Conservation (phyloP, 1,140 invertebrate species). For the Temnothorax longispinosus region DNA sequence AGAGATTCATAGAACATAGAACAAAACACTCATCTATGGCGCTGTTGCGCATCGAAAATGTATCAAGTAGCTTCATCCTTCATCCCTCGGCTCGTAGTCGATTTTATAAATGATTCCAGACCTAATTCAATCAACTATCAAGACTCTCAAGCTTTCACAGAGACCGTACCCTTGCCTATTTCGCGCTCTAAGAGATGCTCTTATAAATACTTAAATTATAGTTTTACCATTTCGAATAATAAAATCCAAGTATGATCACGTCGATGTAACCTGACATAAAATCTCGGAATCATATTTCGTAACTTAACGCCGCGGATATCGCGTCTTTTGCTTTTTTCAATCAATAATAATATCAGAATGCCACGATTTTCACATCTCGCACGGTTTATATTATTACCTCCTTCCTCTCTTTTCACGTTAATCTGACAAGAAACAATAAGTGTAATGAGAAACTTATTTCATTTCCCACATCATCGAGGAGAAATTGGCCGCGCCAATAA, state of each 20-base stretch:
- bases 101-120: conserved; percentile 47
- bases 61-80: not conserved
- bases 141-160: not conserved
- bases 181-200: not conserved
- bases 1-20: conserved; percentile 40
- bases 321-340: not conserved
- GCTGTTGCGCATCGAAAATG: conserved; percentile 44
- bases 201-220: not conserved
- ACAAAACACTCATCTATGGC: conserved; percentile 45
- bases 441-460: conserved; percentile 4
- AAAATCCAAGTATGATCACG: not conserved
- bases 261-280: not conserved
- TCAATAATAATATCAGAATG: not conserved
- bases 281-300: not conserved
- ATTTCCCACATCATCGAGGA: conserved; percentile 55
- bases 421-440: conserved; percentile 1
- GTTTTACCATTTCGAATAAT: not conserved
- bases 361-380: not conserved
- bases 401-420: not conserved
- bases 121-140: conserved; percentile 27
- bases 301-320: not conserved
- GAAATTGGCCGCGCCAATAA: conserved; percentile 72
- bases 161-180: not conserved
- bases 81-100: conserved; percentile 27
- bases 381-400: not conserved